Evolutionary conservation across 2,888 invertebrate species (phyloP).

Genomic region (Eupithecia exiguata): DNA sequence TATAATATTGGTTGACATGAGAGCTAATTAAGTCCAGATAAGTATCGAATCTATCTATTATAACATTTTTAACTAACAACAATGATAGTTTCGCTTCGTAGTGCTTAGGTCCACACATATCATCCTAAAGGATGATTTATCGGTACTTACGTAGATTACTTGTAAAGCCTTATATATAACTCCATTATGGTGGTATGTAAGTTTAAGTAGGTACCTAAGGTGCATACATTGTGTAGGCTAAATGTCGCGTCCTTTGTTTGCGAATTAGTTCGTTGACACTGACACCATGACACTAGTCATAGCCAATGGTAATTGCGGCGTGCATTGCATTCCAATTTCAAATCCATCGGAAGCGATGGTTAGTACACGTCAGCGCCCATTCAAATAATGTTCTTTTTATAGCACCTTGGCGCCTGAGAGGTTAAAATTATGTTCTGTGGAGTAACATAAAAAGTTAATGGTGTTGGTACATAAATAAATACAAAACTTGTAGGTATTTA

Average conservation of each 20-base stretch:
- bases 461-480: neutral
- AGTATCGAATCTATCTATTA: too few relatives aligned
- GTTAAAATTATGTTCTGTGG: slow-evolving; percentile 6
- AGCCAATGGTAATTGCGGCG: slow-evolving; percentile 51
- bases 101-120: too few relatives aligned
- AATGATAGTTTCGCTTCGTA: too few relatives aligned
- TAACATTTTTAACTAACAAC: too few relatives aligned
- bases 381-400: slow-evolving; percentile 17
- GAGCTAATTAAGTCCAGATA: too few relatives aligned
- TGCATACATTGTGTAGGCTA: slow-evolving; percentile 16
- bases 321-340: slow-evolving; percentile 25
- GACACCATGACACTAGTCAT: slow-evolving; percentile 47
- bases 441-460: neutral
- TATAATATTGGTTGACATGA: too few relatives aligned
- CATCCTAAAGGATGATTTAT: neutral
- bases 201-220: neutral
- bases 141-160: neutral
- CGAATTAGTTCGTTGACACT: slow-evolving; percentile 74
- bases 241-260: slow-evolving; percentile 58
- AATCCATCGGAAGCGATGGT: slow-evolving; percentile 28
- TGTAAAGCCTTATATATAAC: neutral
- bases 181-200: slow-evolving; percentile 1
- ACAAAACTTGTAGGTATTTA: neutral
- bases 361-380: slow-evolving; percentile 21
- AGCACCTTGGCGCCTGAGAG: slow-evolving; percentile 9